Base-by-base conservation (phyloP, 1,140 invertebrate genomes). In the Pissodes strobi region DNA sequence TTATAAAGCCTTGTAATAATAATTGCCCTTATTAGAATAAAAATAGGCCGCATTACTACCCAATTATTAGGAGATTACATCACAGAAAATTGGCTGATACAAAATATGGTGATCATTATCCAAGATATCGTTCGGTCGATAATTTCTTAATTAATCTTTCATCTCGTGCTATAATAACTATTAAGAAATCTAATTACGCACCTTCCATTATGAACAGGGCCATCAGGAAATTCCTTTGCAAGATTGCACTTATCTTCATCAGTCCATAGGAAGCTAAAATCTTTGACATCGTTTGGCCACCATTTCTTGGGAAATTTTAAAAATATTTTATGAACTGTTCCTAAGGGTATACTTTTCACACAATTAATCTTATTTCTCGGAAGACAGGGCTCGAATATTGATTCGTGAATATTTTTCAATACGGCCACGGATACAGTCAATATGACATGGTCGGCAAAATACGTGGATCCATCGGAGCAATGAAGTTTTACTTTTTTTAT, bases 311-410 rank as follows among this genome's bases (percentile, higher is more conserved):
- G 72, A 67, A 88, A 91, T 73, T 88, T 83, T 15, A 91, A 70
- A 68, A 89, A 92, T 49, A 95, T 85, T 78, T 93, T 93, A 71
- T 91, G 85, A 0, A 92, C 83, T 1, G 85, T 85, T 30, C 89
- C 90, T 65, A 90, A 82, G 10, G 85, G 85, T 1, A 92, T 74
- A n/a, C 82, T 82, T 73, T 86, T 78, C 17, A 90, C 88, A 0
- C 84, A 79, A 25, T 80, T 78, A 1, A 84, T 69, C 79, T 90
- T 90, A 6, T 82, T 72, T 13, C 73, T 51, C 0, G 88, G 85
- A 25, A 90, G 69, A 12, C 78, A 67, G 1, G 88, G 88, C n/a
- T 75, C 78, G 72, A 91, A 91, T 3, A 89, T 69, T 18, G 76
- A 67, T 2, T 68, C 56, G 69, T 86, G 79, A 66, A 79, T 80